Conservation (phyloP, 2,113 vertebrate species). For the Toxotes jaculatrix region DNA sequence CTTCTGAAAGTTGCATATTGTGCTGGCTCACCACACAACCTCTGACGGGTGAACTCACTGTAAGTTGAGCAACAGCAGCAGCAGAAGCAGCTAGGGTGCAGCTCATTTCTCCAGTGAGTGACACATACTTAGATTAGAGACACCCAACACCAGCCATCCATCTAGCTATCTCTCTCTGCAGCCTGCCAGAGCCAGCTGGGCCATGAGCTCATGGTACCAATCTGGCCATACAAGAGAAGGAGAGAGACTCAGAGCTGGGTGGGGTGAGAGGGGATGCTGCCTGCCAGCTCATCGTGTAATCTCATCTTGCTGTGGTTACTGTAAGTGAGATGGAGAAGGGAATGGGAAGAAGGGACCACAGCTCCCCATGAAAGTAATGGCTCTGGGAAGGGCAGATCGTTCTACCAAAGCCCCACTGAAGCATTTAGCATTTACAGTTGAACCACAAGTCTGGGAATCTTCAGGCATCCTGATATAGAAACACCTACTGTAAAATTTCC, state of each 20-base stretch:
- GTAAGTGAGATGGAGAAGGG: conserved; percentile 74
- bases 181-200: conserved; percentile 66
- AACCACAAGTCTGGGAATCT: conserved; percentile 63
- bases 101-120: conserved; percentile 67
- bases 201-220: conserved; percentile 74
- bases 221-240: conserved; percentile 31
- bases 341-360: conserved; percentile 63
- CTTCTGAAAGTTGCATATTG: conserved; percentile 52
- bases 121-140: conserved; percentile 74
- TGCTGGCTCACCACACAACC: conserved; percentile 55
- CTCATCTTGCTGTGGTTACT: conserved; percentile 77
- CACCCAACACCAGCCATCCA: conserved; percentile 67
- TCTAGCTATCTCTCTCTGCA: conserved; percentile 21
- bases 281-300: conserved; percentile 74
- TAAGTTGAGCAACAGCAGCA: conserved; percentile 41
- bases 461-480: conserved; percentile 44
- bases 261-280: conserved; percentile 57
- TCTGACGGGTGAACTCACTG: conserved; percentile 64
- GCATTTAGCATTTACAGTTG: conserved; percentile 63
- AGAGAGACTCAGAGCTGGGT: conserved; percentile 41
- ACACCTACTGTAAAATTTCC: conserved; percentile 40
- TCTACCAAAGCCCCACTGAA: conserved; percentile 34
- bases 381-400: conserved; percentile 67
- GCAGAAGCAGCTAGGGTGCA: conserved; percentile 44
- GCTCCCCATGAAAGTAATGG: conserved; percentile 64